phyloP scores from a whole-genome alignment of 2,888 invertebrate genomes.

The Yponomeuta sedellus region DNA sequence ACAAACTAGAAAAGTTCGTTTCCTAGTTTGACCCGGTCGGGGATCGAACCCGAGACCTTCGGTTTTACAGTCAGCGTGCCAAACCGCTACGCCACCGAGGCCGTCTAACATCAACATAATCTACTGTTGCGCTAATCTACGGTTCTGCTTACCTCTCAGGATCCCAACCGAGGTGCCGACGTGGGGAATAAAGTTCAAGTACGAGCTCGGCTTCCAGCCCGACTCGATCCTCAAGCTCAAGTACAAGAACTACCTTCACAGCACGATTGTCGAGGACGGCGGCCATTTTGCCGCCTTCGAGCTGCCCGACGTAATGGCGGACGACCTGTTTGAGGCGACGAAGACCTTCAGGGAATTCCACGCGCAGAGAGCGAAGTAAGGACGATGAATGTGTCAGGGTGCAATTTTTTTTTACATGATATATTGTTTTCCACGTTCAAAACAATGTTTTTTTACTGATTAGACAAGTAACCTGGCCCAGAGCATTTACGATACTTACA shows the following conservation, averaged over 20 bases:
- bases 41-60: too few relatives aligned
- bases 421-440: neutral
- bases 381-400: neutral
- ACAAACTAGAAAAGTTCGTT: too few relatives aligned
- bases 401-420: too few relatives aligned
- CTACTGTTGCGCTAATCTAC: too few relatives aligned
- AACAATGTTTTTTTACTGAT: neutral
- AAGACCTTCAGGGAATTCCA: slow-evolving; percentile 56
- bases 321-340: slow-evolving; percentile 81
- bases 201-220: slow-evolving; percentile 79
- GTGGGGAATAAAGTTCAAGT: slow-evolving; percentile 83
- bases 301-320: slow-evolving; percentile 81
- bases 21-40: too few relatives aligned
- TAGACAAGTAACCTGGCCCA: too few relatives aligned
- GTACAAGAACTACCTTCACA: slow-evolving; percentile 81
- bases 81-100: too few relatives aligned
- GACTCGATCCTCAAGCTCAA: slow-evolving; percentile 76
- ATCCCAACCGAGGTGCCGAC: slow-evolving; percentile 82
- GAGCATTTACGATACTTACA: too few relatives aligned
- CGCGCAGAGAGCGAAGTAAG: slow-evolving; percentile 7
- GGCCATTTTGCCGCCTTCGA: slow-evolving; percentile 94
- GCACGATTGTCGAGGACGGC: slow-evolving; percentile 79
- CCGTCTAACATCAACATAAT: too few relatives aligned
- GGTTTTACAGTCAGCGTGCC: too few relatives aligned
- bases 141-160: slow-evolving; percentile 45